Evolutionary conservation across 2,797 vertebrate genomes (phyloP).

Genomic region (Perdix hodgsoniae): DNA sequence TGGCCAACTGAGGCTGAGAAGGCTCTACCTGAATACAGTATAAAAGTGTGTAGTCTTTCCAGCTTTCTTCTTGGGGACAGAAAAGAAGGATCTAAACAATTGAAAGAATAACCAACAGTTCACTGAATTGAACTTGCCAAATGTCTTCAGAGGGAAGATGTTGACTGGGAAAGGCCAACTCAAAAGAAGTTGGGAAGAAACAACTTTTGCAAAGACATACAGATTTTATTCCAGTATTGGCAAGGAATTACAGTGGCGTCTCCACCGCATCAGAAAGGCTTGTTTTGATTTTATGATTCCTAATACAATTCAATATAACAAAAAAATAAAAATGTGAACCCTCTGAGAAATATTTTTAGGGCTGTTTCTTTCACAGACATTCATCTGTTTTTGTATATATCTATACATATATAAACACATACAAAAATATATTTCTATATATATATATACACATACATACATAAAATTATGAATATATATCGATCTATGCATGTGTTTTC

Average conservation of each 20-base stretch:
- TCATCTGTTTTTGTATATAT: not conserved
- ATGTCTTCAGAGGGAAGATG: not conserved
- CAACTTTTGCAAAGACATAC: not conserved
- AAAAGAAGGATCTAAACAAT: accelerated
- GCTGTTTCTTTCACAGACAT: not conserved
- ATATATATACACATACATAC: not conserved
- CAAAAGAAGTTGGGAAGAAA: not conserved
- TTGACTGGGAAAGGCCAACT: not conserved
- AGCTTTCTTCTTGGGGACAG: not conserved
- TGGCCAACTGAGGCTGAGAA: not conserved
- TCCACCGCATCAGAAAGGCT: not conserved
- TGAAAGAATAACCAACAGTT: not conserved
- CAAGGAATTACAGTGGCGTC: accelerated
- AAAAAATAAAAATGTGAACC: not conserved
- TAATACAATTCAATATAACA: not conserved
- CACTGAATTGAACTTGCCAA: not conserved
- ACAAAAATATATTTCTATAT: not conserved
- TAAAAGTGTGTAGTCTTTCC: not conserved
- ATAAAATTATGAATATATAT: not conserved
- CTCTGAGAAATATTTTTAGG: not conserved
- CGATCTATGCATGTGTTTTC: not conserved
- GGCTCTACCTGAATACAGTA: not conserved
- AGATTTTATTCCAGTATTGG: not conserved
- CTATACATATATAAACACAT: too few species aligned
- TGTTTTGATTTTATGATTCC: not conserved